These are phyloP conservation scores for Sphaeridia pumilis DNA, from an alignment of 2,888 invertebrate species.

Conservation along the genomic window DNA sequence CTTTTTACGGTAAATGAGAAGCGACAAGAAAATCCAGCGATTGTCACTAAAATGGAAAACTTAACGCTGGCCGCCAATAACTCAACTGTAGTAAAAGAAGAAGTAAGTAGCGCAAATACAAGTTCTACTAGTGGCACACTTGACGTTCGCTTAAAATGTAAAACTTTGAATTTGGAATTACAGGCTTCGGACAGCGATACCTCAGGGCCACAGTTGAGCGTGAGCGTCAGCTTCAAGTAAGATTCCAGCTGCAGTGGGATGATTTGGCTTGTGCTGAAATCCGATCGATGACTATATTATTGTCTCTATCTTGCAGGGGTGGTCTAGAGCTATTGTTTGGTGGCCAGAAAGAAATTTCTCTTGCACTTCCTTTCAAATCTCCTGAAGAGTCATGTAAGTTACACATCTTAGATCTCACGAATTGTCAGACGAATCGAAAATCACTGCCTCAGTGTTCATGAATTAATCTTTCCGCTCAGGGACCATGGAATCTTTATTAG, in stretches of 20 bases:
- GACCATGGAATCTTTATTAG: slow-evolving; percentile 53
- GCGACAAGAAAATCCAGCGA: not conserved
- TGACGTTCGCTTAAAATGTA: too few relatives aligned
- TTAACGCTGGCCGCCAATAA: too few relatives aligned
- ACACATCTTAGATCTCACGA: not conserved
- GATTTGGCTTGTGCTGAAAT: not conserved
- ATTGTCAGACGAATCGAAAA: not conserved
- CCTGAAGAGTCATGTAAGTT: slow-evolving; percentile 47
- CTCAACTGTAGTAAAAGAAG: too few relatives aligned
- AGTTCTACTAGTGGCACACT: too few relatives aligned
- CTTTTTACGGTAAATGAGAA: not conserved
- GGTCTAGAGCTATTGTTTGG: slow-evolving; percentile 85
- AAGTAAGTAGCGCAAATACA: too few relatives aligned
- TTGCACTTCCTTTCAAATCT: slow-evolving; percentile 49
- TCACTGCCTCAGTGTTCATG: not conserved
- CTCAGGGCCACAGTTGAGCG: not conserved
- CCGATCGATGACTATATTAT: not conserved
- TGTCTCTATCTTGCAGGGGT: slow-evolving; percentile 61
- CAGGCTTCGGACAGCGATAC: not conserved
- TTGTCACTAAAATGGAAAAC: not conserved
- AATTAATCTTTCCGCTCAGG: slow-evolving; percentile 2
- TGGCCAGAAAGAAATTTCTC: slow-evolving; percentile 59
- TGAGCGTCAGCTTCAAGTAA: slow-evolving; percentile 13
- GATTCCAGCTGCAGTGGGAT: not conserved
- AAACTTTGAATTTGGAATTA: not conserved